Conservation (phyloP, 1,140 invertebrate species). For the Apolygus lucorum region DNA sequence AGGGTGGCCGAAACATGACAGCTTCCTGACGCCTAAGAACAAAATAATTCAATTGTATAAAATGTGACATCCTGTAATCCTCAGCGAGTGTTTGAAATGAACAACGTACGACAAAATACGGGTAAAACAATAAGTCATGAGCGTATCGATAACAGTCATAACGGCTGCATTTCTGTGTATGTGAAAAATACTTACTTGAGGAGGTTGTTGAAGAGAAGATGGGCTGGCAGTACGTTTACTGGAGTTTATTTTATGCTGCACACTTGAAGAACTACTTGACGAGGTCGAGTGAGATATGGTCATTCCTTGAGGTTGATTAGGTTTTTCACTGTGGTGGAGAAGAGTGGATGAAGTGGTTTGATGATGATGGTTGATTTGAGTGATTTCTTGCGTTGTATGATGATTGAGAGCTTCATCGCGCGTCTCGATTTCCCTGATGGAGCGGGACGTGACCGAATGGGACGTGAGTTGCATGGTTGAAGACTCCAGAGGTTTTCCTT, state of each 20-base stretch:
- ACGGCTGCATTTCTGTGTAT: no score
- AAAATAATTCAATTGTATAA: slow-evolving; percentile 28
- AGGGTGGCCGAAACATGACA: slow-evolving; percentile 36
- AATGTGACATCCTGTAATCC: no score
- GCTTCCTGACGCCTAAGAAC: slow-evolving; percentile 38
- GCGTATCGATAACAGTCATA: no score
- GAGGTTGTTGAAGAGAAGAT: slow-evolving; percentile 43
- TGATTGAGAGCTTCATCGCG: slow-evolving; percentile 43
- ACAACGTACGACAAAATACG: no score
- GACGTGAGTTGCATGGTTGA: slow-evolving; percentile 58
- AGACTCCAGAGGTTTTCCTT: slow-evolving; percentile 48
- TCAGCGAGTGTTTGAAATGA: no score
- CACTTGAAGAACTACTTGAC: slow-evolving; percentile 49
- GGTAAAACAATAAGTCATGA: no score
- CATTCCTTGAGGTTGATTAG: slow-evolving; percentile 44
- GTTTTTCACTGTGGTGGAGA: slow-evolving; percentile 44
- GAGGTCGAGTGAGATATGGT: slow-evolving; percentile 56
- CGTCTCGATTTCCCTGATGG: slow-evolving; percentile 45
- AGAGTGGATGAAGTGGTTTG: slow-evolving; percentile 53
- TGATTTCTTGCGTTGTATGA: slow-evolving; percentile 43
- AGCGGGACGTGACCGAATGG: slow-evolving; percentile 47
- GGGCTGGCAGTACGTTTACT: slow-evolving; percentile 42
- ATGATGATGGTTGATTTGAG: slow-evolving; percentile 49
- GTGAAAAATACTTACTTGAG: slow-evolving; percentile 34
- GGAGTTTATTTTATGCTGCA: slow-evolving; percentile 48